Percentiles rank a stretch among this genome's conserved stretches.
phyloP scores from a whole-genome alignment of 2,888 invertebrate genomes.

The Callinectes sapidus region DNA sequence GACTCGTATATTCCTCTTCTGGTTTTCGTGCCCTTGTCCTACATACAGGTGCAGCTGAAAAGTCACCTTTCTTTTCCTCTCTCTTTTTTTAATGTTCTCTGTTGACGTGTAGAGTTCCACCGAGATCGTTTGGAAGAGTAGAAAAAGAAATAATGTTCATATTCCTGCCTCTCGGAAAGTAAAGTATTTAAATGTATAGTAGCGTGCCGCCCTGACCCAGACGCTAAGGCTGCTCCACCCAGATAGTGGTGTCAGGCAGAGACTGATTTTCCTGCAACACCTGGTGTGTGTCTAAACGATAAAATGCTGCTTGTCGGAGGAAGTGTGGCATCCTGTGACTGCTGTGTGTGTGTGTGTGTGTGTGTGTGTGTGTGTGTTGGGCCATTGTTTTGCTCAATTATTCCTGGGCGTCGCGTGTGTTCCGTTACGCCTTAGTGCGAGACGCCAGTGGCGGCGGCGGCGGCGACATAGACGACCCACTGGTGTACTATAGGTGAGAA shows the following conservation, averaged over 20 bases:
- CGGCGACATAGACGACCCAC: neutral
- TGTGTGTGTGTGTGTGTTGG: neutral
- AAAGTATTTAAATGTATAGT: too few species aligned
- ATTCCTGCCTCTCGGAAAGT: too few species aligned
- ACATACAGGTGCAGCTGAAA: too few species aligned
- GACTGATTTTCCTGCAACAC: neutral
- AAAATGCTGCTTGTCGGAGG: neutral
- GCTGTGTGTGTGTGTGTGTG: conserved; percentile 23
- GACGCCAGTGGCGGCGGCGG: neutral
- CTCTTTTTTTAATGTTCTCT: too few species aligned
- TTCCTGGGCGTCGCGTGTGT: neutral
- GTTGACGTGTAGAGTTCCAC: too few species aligned
- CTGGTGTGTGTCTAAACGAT: neutral
- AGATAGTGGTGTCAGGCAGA: neutral
- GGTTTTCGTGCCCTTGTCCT: too few species aligned
- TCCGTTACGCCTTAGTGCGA: neutral
- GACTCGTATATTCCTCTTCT: too few species aligned
- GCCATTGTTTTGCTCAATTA: neutral
- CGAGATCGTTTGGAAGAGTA: too few species aligned
- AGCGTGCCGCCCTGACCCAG: neutral
- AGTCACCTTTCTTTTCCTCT: too few species aligned
- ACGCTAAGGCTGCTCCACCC: neutral
- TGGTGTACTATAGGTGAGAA: conserved; percentile 2
- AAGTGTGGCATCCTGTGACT: conserved; percentile 25
- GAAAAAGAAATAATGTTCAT: too few species aligned